Conservation (phyloP, 2,888 invertebrate genomes). For the Capitulum mitella region DNA sequence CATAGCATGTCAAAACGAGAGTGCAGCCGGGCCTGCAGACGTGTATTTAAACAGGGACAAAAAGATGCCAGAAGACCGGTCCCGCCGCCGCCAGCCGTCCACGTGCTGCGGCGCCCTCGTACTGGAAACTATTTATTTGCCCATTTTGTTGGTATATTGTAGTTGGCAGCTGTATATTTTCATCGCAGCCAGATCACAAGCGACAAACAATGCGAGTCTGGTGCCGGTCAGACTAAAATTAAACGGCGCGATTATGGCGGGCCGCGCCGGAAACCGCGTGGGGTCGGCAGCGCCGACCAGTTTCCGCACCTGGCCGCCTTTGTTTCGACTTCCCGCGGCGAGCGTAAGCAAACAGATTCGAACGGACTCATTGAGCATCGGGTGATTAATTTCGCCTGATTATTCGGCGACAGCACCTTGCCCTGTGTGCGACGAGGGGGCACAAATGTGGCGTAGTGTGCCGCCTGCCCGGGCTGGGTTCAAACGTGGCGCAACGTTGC, state of each 20-base stretch:
- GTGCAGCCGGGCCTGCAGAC: neutral
- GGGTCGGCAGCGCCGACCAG: neutral
- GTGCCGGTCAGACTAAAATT: neutral
- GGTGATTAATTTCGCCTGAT: neutral
- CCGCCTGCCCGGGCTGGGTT: neutral
- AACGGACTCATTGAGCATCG: conserved; percentile 1
- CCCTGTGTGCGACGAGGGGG: neutral
- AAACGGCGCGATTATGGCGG: neutral
- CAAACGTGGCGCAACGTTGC: too few relatives aligned
- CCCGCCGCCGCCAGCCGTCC: neutral
- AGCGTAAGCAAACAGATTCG: conserved; percentile 9
- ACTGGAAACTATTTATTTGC: neutral
- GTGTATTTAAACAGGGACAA: neutral
- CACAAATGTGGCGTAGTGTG: neutral
- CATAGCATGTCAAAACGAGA: neutral
- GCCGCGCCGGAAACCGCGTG: conserved; percentile 5
- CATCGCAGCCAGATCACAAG: conserved; percentile 6
- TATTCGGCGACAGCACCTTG: neutral
- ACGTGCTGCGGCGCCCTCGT: neutral
- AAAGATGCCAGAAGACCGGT: neutral
- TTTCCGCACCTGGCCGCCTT: neutral
- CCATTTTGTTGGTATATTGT: conserved; percentile 18
- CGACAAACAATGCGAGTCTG: neutral
- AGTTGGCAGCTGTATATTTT: conserved; percentile 10
- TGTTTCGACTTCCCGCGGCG: conserved; percentile 1